Base-by-base conservation (phyloP, 2,113 vertebrate genomes). In the Orthonyx spaldingii region DNA sequence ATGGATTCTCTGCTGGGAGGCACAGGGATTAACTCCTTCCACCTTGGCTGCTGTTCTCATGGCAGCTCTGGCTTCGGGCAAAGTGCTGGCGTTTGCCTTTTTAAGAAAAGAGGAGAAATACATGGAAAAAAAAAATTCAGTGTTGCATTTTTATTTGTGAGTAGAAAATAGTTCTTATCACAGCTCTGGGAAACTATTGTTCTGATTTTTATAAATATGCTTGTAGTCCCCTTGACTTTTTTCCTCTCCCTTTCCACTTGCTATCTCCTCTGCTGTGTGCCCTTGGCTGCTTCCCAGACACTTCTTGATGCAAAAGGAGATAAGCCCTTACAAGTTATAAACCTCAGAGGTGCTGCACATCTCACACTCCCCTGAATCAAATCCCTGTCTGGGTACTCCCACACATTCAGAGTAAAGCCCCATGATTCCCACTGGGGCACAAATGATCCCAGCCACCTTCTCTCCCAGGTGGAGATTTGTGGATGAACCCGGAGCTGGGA, bases 221-320 rank as follows among this genome's bases (percentile, higher is more conserved):
- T 18, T 66, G 70, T 63, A 80, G 95, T 97, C 95, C 96, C 96
- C 96, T 97, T 96, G 96, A 96, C 96, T 93, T 76, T 87, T 93
- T 91, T 50, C 84, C 86, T 96, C 72, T 93, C 92, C 89, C 85
- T 95, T 55, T 72, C 72, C 44, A 61, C 60, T 93, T 79, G 87
- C 94, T 93, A 49, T 94, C 94, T 95, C 55, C 69, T 53, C 55
- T 46, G 88, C 88, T 92, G 49, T 23, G 46, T 83, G 95, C 96
- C 96, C 96, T 97, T 97, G 96, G 95, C 96, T 87, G 65, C 65
- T 94, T 97, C 89, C 96, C 91, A 95, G 89, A 37, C 27, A 3
- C 93, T 83, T 95, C 63, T 28, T 7, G 92, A 90, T 96, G 86
- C 32, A 35, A 56, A 39, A 68, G 80, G 53, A 92, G 90, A 96